phyloP scores from a whole-genome alignment of 2,113 vertebrate genomes.

The Heterocephalus glaber region DNA sequence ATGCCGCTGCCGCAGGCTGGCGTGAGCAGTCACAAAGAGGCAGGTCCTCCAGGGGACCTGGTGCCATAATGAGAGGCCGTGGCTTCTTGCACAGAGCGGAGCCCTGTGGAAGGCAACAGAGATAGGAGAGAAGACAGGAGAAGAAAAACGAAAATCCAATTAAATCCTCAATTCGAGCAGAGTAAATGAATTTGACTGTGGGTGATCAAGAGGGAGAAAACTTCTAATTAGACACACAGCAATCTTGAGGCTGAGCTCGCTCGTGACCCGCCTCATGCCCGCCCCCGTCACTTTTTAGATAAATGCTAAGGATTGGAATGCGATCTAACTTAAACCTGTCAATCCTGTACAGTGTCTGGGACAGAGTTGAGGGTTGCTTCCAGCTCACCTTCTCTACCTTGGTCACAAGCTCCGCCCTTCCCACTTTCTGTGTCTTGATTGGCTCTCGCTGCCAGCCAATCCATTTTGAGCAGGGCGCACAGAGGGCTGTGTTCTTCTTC shows the following conservation, averaged over 20 bases:
- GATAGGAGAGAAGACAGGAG: constrained; percentile 42
- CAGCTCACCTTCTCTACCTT: constrained; percentile 36
- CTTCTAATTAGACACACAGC: constrained; percentile 86
- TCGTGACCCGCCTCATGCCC: constrained; percentile 32
- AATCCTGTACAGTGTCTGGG: constrained; percentile 73
- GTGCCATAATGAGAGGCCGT: constrained; percentile 74
- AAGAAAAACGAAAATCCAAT: constrained; percentile 82
- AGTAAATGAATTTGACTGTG: constrained; percentile 89
- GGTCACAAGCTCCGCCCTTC: background rate
- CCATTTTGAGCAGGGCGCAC: background rate
- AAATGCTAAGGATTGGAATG: constrained; percentile 85
- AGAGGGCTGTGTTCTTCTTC: background rate
- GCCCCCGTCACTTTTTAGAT: constrained; percentile 84
- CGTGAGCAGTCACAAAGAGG: constrained; percentile 76
- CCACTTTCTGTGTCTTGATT: background rate
- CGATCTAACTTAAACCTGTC: constrained; percentile 86
- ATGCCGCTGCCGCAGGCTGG: constrained; percentile 75
- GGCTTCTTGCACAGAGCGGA: constrained; percentile 53
- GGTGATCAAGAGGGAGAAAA: constrained; percentile 85
- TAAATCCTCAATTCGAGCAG: constrained; percentile 86
- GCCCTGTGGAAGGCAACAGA: constrained; percentile 74
- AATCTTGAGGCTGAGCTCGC: constrained; percentile 79
- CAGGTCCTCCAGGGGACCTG: constrained; percentile 61
- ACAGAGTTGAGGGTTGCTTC: background rate
- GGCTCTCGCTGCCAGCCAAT: background rate